Evolutionary conservation across 2,888 invertebrate genomes (phyloP).

Genomic region (Autographa gamma): DNA sequence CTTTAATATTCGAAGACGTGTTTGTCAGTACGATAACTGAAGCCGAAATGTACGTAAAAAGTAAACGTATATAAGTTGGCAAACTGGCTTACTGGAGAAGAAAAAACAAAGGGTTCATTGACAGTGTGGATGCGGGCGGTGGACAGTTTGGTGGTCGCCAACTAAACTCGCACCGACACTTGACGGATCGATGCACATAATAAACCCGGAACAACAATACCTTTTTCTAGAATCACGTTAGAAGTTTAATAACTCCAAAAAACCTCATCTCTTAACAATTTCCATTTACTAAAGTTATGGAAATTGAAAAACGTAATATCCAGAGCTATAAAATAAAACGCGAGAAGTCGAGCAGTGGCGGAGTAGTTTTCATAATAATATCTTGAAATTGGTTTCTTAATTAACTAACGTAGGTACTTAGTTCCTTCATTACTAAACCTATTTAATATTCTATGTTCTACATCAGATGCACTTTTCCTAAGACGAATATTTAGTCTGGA

Average conservation of each 20-base stretch:
- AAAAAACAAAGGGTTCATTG: conserved; percentile 50
- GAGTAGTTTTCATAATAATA: background rate
- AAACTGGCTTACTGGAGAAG: conserved; percentile 42
- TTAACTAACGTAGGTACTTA: background rate
- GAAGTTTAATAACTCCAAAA: background rate
- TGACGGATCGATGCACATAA: conserved; percentile 38
- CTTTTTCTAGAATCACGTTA: background rate
- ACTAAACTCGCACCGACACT: conserved; percentile 28
- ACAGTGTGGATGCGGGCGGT: conserved; percentile 40
- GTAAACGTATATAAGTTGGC: conserved; percentile 28
- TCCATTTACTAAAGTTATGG: background rate
- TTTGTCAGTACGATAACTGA: conserved; percentile 28
- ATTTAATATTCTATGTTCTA: background rate
- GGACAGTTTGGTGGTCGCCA: conserved; percentile 30
- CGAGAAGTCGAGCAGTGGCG: conserved; percentile 15
- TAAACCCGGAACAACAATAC: conserved; percentile 3
- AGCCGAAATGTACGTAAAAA: background rate
- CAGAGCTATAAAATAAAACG: background rate
- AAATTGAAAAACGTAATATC: conserved; percentile 8
- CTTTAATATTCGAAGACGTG: conserved; percentile 30
- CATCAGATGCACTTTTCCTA: background rate
- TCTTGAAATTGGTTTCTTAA: conserved; percentile 7
- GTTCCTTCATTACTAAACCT: background rate
- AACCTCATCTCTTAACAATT: background rate
- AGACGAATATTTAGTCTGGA: background rate